Conservation (phyloP, 2,797 vertebrate genomes). For the Myoxocephalus aenaeus region DNA sequence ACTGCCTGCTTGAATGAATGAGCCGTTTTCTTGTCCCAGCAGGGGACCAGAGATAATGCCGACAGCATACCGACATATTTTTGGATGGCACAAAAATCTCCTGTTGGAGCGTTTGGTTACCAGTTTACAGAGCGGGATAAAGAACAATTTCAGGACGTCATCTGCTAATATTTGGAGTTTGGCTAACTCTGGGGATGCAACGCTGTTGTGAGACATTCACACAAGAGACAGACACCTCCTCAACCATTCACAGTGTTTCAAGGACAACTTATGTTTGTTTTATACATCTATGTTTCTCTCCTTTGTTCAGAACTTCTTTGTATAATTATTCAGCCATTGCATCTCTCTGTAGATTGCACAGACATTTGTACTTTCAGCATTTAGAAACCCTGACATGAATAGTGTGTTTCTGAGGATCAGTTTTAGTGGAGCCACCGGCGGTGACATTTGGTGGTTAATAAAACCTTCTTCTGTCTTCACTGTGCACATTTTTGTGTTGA, state of each 20-base stretch:
- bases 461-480: conserved; percentile 50
- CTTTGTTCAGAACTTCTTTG: not conserved
- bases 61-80: conserved; percentile 26
- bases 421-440: not conserved
- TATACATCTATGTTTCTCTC: conserved; percentile 5
- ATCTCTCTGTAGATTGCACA: not conserved
- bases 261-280: conserved; percentile 6
- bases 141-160: conserved; percentile 33
- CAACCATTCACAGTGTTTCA: not conserved
- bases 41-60: not conserved
- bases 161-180: conserved; percentile 46
- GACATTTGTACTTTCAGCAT: not conserved
- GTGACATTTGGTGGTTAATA: conserved; percentile 11
- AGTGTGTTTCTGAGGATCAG: not conserved
- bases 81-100: conserved; percentile 17
- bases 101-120: not conserved
- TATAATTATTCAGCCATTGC: not conserved
- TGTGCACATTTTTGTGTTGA: conserved; percentile 18
- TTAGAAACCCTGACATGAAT: not conserved
- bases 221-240: not conserved
- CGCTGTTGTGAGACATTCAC: conserved; percentile 25
- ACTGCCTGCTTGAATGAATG: conserved; percentile 13
- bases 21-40: conserved; percentile 10
- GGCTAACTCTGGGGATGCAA: not conserved
- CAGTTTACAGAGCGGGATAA: conserved; percentile 16